phyloP scores from a whole-genome alignment of 30 jellyfish, hydroid and myxozoan genomes.

The Aurelia sp. region DNA sequence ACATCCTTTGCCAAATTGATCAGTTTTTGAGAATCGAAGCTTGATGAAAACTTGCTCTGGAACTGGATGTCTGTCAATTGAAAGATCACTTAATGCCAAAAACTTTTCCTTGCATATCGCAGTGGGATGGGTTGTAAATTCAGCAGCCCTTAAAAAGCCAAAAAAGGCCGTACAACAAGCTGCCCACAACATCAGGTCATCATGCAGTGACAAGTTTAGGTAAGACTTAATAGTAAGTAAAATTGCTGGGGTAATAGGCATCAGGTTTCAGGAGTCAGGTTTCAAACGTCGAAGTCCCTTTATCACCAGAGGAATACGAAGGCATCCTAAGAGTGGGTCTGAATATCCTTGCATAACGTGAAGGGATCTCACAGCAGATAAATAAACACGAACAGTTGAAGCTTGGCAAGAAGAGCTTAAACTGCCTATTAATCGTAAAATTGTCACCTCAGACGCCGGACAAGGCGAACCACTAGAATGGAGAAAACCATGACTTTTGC shows the following conservation, averaged over 20 bases:
- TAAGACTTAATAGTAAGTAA: background rate
- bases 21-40: background rate
- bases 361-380: conserved; percentile 7
- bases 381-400: background rate
- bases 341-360: background rate
- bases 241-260: conserved; percentile 12
- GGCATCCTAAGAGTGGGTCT: conserved; percentile 3
- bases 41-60: background rate
- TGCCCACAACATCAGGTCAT: conserved; percentile 4
- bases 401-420: conserved; percentile 23
- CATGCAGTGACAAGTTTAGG: background rate
- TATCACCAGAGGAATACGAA: conserved; percentile 5
- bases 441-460: conserved; percentile 12
- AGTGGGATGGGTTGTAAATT: background rate
- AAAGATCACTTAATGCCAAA: background rate
- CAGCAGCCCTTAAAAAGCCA: conserved; percentile 13
- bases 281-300: background rate
- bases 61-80: background rate
- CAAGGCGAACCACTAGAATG: conserved; percentile 9
- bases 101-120: background rate
- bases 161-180: conserved; percentile 32
- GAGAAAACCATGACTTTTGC: background rate
- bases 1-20: conserved; percentile 5
- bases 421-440: background rate
- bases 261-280: background rate